These are phyloP conservation scores for Colaptes auratus DNA, from an alignment of 2,113 vertebrate genomes.

Conservation along the genomic window DNA sequence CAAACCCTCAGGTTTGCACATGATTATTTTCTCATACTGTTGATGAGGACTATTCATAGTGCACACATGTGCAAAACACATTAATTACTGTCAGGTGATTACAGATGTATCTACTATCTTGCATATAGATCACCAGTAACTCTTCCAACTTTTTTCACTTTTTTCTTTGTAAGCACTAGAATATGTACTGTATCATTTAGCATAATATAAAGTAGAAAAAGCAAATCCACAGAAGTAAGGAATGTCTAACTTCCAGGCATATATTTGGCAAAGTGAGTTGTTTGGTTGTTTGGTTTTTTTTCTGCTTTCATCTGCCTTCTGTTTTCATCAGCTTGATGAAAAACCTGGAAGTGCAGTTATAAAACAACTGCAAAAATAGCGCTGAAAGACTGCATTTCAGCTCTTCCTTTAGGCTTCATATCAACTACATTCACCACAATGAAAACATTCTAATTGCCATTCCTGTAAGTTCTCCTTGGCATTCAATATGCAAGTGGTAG, in stretches of 20 bases:
- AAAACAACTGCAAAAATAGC: slow-evolving; percentile 47
- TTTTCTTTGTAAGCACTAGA: background rate
- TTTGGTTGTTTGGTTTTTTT: background rate
- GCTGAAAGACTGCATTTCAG: slow-evolving; percentile 7
- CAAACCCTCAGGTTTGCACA: fast-evolving
- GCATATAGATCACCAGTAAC: background rate
- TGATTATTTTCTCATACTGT: background rate
- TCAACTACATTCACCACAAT: background rate
- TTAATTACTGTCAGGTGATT: background rate
- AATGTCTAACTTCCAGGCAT: background rate
- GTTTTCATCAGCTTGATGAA: slow-evolving; percentile 11
- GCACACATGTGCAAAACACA: background rate
- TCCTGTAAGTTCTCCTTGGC: slow-evolving; percentile 42
- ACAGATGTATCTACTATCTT: background rate
- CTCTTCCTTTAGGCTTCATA: background rate
- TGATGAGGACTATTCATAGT: background rate
- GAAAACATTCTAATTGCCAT: slow-evolving; percentile 22
- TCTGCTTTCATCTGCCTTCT: slow-evolving; percentile 34
- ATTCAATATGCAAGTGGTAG: slow-evolving; percentile 10
- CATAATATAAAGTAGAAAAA: background rate
- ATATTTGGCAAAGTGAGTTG: background rate
- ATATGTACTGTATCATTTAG: background rate
- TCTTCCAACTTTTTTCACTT: background rate
- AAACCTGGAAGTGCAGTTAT: slow-evolving; percentile 8
- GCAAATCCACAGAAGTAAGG: background rate